Conservation (phyloP, 2,888 invertebrate genomes). For the Emmelina monodactyla region DNA sequence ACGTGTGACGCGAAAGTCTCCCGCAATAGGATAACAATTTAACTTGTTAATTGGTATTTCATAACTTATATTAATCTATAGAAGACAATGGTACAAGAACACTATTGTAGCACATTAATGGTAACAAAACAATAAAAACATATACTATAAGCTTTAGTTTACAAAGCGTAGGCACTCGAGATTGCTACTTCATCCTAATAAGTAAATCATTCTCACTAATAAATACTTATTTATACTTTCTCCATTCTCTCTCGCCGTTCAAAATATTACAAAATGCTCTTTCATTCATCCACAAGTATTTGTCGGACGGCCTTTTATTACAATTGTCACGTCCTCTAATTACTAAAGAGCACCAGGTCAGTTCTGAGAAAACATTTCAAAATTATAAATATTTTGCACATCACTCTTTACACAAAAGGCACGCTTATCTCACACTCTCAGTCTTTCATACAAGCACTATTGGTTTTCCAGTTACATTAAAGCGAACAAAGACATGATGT, state of each 20-base stretch:
- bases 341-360: conserved; percentile 59
- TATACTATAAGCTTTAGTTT: conserved; percentile 57
- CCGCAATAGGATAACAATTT: conserved; percentile 44
- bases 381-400: conserved; percentile 30
- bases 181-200: conserved; percentile 58
- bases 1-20: conserved; percentile 8
- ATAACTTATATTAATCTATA: conserved; percentile 55
- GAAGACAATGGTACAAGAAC: conserved; percentile 62
- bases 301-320: conserved; percentile 55
- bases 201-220: conserved; percentile 60
- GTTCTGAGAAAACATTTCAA: conserved; percentile 47
- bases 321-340: conserved; percentile 49
- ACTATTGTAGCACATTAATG: conserved; percentile 56
- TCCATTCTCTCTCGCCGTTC: conserved; percentile 27
- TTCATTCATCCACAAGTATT: conserved; percentile 31
- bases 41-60: conserved; percentile 63
- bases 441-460: conserved; percentile 41
- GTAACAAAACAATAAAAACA: conserved; percentile 64
- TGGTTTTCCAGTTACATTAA: conserved; percentile 27
- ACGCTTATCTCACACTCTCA: conserved; percentile 36
- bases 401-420: conserved; percentile 28
- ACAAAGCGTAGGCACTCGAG: conserved; percentile 68
- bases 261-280: conserved; percentile 20
- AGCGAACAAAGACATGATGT: conserved; percentile 34
- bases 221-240: conserved; percentile 39